phyloP scores from a whole-genome alignment of 2,113 vertebrate species.

The Percina caprodes region DNA sequence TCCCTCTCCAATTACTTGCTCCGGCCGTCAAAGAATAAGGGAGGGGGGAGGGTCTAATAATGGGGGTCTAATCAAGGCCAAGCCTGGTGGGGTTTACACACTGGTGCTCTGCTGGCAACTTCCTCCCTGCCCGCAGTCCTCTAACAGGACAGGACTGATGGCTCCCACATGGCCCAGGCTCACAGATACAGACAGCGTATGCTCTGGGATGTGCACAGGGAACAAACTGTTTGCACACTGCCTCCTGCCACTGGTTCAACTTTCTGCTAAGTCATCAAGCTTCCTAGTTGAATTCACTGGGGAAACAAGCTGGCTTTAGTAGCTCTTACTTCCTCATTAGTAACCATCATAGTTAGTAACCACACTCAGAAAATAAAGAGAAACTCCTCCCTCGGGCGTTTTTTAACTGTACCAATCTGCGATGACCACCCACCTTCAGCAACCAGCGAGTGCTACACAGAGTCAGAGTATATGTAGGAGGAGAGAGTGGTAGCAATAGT shows the following conservation, averaged over 20 bases:
- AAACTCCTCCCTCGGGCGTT: neutral
- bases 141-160: slow-evolving; percentile 57
- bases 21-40: slow-evolving; percentile 40
- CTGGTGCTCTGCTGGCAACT: slow-evolving; percentile 30
- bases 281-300: slow-evolving; percentile 1
- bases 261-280: slow-evolving; percentile 53
- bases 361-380: neutral
- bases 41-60: neutral
- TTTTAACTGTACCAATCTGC: neutral
- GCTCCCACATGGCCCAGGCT: slow-evolving; percentile 52
- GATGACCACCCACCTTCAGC: neutral
- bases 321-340: slow-evolving; percentile 7
- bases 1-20: slow-evolving; percentile 48
- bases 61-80: slow-evolving; percentile 56
- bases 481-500: too few relatives aligned
- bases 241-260: slow-evolving; percentile 22
- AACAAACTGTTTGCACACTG: slow-evolving; percentile 40
- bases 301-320: neutral
- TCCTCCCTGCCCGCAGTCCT: slow-evolving; percentile 35
- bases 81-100: slow-evolving; percentile 57
- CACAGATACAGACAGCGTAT: neutral
- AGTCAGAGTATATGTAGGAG: neutral
- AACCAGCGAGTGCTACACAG: too few relatives aligned
- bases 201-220: slow-evolving; percentile 15
- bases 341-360: slow-evolving; percentile 1